Base-by-base conservation (phyloP, 2,113 vertebrate genomes). In the Pristiophorus japonicus region DNA sequence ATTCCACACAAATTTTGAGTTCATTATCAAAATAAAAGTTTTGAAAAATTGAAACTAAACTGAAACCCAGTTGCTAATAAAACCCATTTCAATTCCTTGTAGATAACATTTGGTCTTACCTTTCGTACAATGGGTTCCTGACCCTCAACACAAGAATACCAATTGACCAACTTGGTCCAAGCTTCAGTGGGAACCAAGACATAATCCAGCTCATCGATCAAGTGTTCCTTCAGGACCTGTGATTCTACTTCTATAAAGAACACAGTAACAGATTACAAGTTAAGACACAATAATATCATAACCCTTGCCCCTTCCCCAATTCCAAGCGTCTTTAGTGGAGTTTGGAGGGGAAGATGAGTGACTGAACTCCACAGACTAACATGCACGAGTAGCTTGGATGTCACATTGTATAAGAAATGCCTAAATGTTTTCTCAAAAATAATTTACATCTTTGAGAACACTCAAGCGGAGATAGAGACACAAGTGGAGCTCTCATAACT, bases 181-280 rank as follows among this genome's bases (percentile, higher is more conserved):
- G 98, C 99, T 96, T 99, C 98, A 0, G 98, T 98, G 70, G 99
- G 98, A 95, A 99, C 98, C 95, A 99, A 96, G n/a, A 99, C 98
- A 78, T 99, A 99, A 96, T 99, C 98, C 94, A 99, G 97, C 96
- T 99, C 99, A 96, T 99, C 98, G 95, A 99, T 99, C 95, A 99
- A 98, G 96, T 99, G 98, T 34, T 99, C 99, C 96, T 99, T 99
- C 45, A 99, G 97, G 65, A 96, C 97, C 97, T 99, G 99, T 95
- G 97, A 98, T 96, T 99, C 98, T 24, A 98, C 97, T 97, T 99
- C 99, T 99, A 96, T 95, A 96, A 96, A 95, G 96, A 85, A 97
- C 22, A 11, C 16, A 90, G 10, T 95, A 0, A 0, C 18, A 96
- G 92, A 91, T 90, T 55, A 94, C 42, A 94, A 94, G 24, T 94